Base-by-base conservation (phyloP, 2,888 invertebrate species). In the Mycogona germanica region DNA sequence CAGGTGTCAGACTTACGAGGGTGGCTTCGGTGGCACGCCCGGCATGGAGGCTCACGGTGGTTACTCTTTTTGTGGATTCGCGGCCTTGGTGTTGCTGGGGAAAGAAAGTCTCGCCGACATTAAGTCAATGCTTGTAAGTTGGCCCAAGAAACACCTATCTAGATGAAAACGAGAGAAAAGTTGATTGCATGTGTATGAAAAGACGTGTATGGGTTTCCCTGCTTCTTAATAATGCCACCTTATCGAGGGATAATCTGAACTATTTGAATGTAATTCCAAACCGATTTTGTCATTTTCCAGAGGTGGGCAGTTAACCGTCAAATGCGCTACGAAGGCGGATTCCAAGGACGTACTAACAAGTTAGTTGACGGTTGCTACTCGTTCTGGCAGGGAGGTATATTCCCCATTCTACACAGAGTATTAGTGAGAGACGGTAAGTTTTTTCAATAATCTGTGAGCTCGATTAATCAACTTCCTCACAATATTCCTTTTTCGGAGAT, bases 21-120 rank as follows among this genome's bases (percentile, higher is more conserved):
- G 98, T 41, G 98, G 98, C 1, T 98, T 98, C 75, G 87, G 86
- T 37, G 96, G 95, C 0, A 83, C 78, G 60, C 91, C 91, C 1
- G 91, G 88, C 7, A 81, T 91, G 78, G 98, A 99, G 72, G 97
- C 98, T 5, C 98, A 98, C 73, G 98, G 98, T 2, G 98, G 98
- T n/a, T 98, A 98, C 71, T 84, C 96, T 1, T 98, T 91, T 72
- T 99, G 98, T 76, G 97, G 89, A 0, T 77, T 96, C 58, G 93
- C 97, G 51, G 79, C 89, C 1, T 74, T 99, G 42, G 80, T 86
- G 2, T 72, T 99, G 56, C 74, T 99, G 17, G 81, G 82, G 60
- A 80, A 80, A 65, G 78, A 82, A 37, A 73, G 81, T 61, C 71
- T 83, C 28, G 85, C 86, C 72, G 81, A 91, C 70, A 70, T 83